Percentiles rank a stretch among this genome's conserved stretches.
These are phyloP conservation scores for Allolobophora icterica DNA, from an alignment of 2,888 invertebrate species.

Conservation along the genomic window DNA sequence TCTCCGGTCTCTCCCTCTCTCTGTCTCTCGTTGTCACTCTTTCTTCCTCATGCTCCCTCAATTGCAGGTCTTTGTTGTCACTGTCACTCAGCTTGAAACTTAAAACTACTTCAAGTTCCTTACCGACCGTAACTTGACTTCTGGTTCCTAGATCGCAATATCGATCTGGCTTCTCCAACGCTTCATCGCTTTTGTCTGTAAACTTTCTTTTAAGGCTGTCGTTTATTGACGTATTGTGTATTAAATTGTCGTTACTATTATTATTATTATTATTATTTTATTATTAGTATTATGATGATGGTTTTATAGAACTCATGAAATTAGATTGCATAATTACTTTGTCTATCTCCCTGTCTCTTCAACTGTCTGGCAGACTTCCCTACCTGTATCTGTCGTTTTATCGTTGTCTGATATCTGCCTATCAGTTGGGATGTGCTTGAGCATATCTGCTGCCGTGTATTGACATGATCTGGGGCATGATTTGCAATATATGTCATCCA, in stretches of 20 bases:
- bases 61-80: background rate
- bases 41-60: background rate
- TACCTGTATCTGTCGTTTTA: background rate
- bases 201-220: too few relatives aligned
- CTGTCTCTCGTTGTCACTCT: background rate
- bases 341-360: too few relatives aligned
- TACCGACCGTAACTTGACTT: too few relatives aligned
- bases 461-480: background rate
- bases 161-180: background rate
- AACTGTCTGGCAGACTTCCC: background rate
- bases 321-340: too few relatives aligned
- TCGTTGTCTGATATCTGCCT: background rate
- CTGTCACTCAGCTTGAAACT: background rate
- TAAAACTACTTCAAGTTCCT: background rate
- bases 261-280: too few relatives aligned
- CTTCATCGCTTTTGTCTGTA: background rate
- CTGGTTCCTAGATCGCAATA: too few relatives aligned
- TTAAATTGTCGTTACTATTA: too few relatives aligned
- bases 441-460: background rate
- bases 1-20: too few relatives aligned
- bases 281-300: too few relatives aligned
- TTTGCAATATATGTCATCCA: background rate
- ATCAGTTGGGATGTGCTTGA: background rate
- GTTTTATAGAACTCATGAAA: too few relatives aligned
- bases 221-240: too few relatives aligned